Conservation (phyloP, 2,797 vertebrate species). For the Saxicola maurus region DNA sequence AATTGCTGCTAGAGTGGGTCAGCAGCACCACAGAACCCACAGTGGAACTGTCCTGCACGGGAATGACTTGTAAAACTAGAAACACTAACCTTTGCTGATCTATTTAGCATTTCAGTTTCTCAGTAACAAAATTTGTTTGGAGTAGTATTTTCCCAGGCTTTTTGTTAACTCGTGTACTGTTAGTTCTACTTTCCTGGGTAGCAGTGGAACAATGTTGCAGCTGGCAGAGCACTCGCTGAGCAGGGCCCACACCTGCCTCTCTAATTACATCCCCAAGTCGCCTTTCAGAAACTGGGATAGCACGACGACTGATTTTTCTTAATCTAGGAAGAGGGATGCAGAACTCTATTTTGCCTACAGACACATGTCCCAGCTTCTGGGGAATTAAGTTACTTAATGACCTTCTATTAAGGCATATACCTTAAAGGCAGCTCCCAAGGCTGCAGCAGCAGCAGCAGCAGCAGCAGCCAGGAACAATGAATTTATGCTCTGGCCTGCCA, state of each 20-base stretch:
- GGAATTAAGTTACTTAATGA: background rate
- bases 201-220: accelerated
- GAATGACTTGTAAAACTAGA: background rate
- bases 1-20: accelerated
- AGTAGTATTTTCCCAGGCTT: background rate
- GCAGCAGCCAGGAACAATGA: background rate
- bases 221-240: background rate
- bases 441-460: accelerated
- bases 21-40: background rate
- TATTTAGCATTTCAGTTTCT: background rate
- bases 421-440: background rate
- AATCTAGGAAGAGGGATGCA: background rate
- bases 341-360: background rate
- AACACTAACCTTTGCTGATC: background rate
- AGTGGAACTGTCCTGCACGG: background rate
- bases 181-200: background rate
- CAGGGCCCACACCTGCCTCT: background rate
- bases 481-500: accelerated
- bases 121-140: background rate
- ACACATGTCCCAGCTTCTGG: background rate
- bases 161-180: accelerated
- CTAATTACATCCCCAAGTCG: accelerated
- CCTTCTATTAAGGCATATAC: background rate
- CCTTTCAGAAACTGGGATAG: background rate
- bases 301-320: background rate